These are phyloP conservation scores for Salticus scenicus DNA, from an alignment of 2,888 invertebrate species.

Conservation along the genomic window DNA sequence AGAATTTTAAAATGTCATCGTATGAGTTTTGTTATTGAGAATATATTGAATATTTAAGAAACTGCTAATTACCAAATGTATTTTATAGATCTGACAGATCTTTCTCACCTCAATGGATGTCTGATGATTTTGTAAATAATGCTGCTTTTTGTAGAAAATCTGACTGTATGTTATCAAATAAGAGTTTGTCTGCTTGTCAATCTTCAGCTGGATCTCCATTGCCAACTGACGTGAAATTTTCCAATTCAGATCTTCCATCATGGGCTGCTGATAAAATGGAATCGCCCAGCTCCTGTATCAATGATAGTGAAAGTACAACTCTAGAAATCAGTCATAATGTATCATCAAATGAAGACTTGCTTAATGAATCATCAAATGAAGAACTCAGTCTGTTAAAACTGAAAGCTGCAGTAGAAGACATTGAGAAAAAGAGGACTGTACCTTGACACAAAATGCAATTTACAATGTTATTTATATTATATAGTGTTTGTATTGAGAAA, in stretches of 20 bases:
- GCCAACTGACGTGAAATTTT: background rate
- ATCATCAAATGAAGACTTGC: conserved; percentile 21
- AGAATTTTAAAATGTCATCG: no score
- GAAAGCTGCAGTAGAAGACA: conserved; percentile 43
- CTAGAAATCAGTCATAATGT: background rate
- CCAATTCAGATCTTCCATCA: conserved; percentile 29
- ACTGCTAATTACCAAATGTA: background rate
- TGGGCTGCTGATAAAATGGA: conserved; percentile 25
- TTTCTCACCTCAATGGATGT: background rate
- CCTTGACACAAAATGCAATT: background rate
- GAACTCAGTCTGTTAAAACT: conserved; percentile 36
- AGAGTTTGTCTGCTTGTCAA: background rate
- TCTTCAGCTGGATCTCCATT: background rate
- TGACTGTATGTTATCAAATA: background rate
- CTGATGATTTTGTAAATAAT: background rate
- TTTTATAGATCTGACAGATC: background rate
- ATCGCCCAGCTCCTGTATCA: background rate
- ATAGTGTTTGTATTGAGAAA: background rate
- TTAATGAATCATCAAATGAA: conserved; percentile 28
- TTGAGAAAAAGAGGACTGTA: conserved; percentile 28
- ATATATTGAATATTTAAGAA: no score
- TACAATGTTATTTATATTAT: conserved; percentile 4
- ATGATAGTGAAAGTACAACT: background rate
- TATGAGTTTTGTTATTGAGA: no score
- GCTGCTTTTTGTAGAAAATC: background rate